phyloP scores from a whole-genome alignment of 1,140 invertebrate species.

The Apis laboriosa region DNA sequence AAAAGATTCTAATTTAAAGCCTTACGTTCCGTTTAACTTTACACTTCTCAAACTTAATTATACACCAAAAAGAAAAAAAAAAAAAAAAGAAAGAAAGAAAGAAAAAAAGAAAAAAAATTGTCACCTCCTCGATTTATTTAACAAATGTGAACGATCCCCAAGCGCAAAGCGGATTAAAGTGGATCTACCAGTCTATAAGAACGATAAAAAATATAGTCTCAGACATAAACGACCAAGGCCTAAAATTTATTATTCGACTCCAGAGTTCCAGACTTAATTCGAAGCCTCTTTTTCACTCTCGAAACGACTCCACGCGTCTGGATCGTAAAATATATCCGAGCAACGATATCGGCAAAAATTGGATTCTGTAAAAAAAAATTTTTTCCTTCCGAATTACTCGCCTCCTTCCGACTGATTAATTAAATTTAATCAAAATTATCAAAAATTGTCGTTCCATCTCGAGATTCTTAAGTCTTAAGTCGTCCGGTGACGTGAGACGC shows the following conservation, averaged over 20 bases:
- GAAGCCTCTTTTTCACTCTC: background rate
- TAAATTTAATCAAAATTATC: too few relatives aligned
- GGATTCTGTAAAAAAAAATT: too few relatives aligned
- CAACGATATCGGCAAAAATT: background rate
- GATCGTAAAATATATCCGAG: background rate
- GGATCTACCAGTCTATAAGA: background rate
- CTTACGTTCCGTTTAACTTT: background rate
- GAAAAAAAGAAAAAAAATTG: background rate
- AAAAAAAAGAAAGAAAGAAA: too few relatives aligned
- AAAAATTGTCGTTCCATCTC: background rate
- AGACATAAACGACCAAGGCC: background rate
- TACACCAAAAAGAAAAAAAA: background rate
- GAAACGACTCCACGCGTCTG: background rate
- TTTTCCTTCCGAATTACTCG: slow-evolving; percentile 8
- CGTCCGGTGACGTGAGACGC: background rate
- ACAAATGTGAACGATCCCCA: background rate
- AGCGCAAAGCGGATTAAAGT: background rate
- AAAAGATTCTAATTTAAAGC: too few relatives aligned
- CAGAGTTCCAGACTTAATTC: background rate
- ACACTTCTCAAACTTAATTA: background rate
- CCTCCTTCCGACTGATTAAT: slow-evolving; percentile 2
- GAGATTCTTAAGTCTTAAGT: background rate
- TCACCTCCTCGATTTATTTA: background rate
- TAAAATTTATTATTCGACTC: background rate
- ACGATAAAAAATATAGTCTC: background rate